These are phyloP conservation scores for Poecile montanus DNA, from an alignment of 2,797 vertebrate species.

Conservation along the genomic window DNA sequence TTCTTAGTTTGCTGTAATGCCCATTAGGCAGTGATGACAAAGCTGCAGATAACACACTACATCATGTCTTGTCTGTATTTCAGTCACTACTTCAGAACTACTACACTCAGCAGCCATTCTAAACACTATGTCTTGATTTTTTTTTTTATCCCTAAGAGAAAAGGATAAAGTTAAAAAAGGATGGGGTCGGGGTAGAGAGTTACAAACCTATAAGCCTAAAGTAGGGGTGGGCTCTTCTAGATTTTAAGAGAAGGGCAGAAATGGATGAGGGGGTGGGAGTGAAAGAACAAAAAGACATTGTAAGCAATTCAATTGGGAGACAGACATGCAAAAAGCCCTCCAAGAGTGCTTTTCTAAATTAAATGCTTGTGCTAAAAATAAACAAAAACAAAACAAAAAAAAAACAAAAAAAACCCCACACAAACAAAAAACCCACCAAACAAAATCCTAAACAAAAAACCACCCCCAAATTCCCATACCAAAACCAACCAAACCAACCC, in stretches of 20 bases:
- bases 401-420: no score
- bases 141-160: not conserved
- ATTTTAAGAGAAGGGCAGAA: not conserved
- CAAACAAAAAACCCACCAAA: not conserved
- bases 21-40: not conserved
- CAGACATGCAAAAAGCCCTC: not conserved
- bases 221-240: not conserved
- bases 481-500: not conserved
- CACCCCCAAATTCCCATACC: rapidly evolving
- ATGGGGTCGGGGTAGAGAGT: rapidly evolving
- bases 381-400: no score
- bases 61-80: not conserved
- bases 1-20: not conserved
- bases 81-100: not conserved
- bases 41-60: not conserved
- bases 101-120: not conserved
- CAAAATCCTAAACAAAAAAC: not conserved
- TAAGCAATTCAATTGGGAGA: not conserved
- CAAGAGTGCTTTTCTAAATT: not conserved
- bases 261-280: no score
- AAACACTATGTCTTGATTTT: not conserved
- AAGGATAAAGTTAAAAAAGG: rapidly evolving
- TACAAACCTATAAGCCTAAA: not conserved
- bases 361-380: not conserved
- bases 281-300: not conserved